Conservation (phyloP, 2,888 invertebrate species). For the Listrodromus nycthemerus region DNA sequence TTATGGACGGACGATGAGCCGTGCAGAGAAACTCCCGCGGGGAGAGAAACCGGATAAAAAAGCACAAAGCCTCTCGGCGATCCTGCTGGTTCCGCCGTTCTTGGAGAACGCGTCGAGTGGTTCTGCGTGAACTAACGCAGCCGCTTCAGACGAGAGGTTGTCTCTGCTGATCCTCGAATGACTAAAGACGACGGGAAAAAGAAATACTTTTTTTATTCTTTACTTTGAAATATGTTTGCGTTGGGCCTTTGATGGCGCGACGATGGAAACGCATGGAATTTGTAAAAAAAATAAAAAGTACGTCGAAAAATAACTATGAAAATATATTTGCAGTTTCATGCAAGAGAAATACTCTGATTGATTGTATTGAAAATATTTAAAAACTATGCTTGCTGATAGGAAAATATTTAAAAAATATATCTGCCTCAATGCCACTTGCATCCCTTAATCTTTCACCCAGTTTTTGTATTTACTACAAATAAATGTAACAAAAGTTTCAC, state of each 20-base stretch:
- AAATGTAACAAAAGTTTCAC: neutral
- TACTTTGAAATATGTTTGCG: neutral
- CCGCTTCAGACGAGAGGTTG: slow-evolving; percentile 15
- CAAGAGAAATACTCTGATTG: too few relatives aligned
- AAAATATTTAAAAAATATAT: neutral
- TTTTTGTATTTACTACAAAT: neutral
- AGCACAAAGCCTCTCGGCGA: slow-evolving; percentile 28
- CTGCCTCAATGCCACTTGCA: neutral
- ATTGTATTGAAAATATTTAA: too few relatives aligned
- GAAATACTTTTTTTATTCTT: neutral
- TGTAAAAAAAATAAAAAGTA: too few relatives aligned
- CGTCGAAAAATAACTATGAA: too few relatives aligned
- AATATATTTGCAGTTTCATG: too few relatives aligned
- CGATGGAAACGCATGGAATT: too few relatives aligned
- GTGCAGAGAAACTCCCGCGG: neutral
- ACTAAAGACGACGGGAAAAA: neutral
- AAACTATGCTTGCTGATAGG: neutral
- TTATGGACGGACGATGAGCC: neutral
- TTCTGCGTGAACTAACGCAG: slow-evolving; percentile 29
- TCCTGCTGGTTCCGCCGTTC: slow-evolving; percentile 20
- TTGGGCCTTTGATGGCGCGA: neutral
- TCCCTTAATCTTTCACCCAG: too few relatives aligned
- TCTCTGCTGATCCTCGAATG: slow-evolving; percentile 17
- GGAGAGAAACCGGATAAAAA: slow-evolving; percentile 24
- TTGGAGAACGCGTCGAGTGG: slow-evolving; percentile 34